These are phyloP conservation scores for Hypothenemus hampei DNA, from an alignment of 1,140 invertebrate genomes.

Conservation along the genomic window DNA sequence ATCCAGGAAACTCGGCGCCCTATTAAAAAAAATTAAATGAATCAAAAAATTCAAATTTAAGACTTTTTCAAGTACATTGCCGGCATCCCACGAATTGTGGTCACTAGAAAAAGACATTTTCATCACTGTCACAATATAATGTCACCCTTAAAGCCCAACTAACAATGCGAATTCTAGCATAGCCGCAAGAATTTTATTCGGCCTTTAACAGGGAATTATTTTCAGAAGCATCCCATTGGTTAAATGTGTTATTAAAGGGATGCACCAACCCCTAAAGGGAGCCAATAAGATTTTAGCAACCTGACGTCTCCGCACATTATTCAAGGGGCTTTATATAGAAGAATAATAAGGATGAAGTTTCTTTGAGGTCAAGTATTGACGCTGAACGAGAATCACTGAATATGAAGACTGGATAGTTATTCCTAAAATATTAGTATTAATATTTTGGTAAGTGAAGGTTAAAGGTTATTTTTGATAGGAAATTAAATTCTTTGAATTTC, in stretches of 20 bases:
- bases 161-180: neutral
- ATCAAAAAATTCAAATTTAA: neutral
- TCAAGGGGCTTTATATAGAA: neutral
- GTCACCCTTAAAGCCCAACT: neutral
- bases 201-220: neutral
- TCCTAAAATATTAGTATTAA: too few species aligned
- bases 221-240: conserved; percentile 4
- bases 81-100: conserved; percentile 39
- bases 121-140: conserved; percentile 32
- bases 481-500: too few species aligned
- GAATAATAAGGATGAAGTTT: neutral
- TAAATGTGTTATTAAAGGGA: neutral
- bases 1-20: conserved; percentile 41
- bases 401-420: too few species aligned
- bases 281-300: conserved; percentile 7
- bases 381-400: too few species aligned
- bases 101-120: conserved; percentile 44
- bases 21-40: conserved; percentile 15
- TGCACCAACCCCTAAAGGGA: neutral
- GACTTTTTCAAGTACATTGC: conserved; percentile 36
- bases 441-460: too few species aligned
- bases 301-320: neutral
- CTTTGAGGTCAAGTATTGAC: conserved; percentile 2
- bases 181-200: neutral
- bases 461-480: too few species aligned